Evolutionary conservation across 1,140 invertebrate genomes (phyloP), one percentile per base, ranked within the genome.

Genomic region (Drosophila parvula): DNA sequence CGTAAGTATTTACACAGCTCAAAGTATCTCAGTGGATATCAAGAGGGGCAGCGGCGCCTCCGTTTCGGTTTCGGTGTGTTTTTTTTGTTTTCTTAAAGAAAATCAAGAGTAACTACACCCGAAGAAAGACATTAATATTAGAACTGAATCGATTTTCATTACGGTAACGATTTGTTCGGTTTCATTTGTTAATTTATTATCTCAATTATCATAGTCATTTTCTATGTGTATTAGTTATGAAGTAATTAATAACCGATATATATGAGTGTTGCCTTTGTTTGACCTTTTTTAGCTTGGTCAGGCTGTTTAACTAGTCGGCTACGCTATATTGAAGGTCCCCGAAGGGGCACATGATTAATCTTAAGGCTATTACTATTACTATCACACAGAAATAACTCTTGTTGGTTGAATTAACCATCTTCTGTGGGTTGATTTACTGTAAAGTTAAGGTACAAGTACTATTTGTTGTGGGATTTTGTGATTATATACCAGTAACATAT

Each of bases 1-100:
- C 83, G 77, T 74, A 70, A 89, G 79, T 88, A 80, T 71, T 83
- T 89, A 88, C 83, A 79, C 71, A 77, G 77, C 47, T 63, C 41
- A 32, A 56, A 51, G 50, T 65, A 38, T 50, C 34, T 58, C 32
- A 38, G 38, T 63, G 34, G 59, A 43, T 47, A 79, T 61, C 47
- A 65, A 41, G 45, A 14, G 40, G 53, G 48, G 41, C 58, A 32
- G 62, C 59, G 51, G 57, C 67, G 67, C 74, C 74, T 79, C 59
- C 36, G 69, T 68, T 61, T 55, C 16, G 47, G n/a, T 28, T 27
- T 47, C 2, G 16, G 56, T 2, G 32, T 2, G 9, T 14, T 45
- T 48, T 8, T 47, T 68, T 45, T 48, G 5, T 47, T 68, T 28
- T 44, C 36, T 34, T 5, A 16, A 22, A 40, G 34, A 22, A 47